phyloP scores from a whole-genome alignment of 2,113 vertebrate genomes.

The Sphyrna mokarran region DNA sequence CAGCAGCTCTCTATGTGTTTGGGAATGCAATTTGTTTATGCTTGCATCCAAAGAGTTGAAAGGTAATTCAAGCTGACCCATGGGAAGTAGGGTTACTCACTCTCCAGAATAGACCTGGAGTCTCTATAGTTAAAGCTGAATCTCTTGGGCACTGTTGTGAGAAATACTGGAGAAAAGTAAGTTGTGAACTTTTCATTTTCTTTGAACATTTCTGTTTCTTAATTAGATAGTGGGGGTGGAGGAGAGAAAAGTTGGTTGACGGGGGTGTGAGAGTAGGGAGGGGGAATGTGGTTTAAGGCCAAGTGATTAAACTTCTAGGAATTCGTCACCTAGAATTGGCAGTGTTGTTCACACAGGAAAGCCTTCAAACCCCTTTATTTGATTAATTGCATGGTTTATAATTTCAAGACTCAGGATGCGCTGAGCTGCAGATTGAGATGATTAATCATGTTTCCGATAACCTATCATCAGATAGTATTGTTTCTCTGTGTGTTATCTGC shows the following conservation, averaged over 20 bases:
- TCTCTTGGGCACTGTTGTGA: background rate
- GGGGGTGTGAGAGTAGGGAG: background rate
- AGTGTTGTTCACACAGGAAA: background rate
- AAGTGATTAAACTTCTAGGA: background rate
- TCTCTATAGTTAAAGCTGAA: background rate
- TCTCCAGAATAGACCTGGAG: background rate
- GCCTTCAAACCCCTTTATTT: background rate
- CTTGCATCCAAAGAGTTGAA: background rate
- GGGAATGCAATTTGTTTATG: background rate
- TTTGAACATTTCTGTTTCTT: background rate
- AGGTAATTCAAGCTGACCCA: background rate
- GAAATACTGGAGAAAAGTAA: background rate
- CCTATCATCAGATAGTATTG: background rate
- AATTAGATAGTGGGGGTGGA: background rate
- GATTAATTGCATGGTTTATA: background rate
- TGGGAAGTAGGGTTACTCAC: background rate
- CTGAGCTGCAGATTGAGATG: background rate
- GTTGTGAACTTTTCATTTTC: background rate
- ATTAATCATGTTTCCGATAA: constrained; percentile 20
- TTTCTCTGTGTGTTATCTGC: background rate
- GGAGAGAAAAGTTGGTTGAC: background rate
- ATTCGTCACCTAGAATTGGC: background rate
- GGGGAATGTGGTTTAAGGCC: background rate
- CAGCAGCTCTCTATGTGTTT: background rate
- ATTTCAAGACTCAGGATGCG: constrained; percentile 8